Percentiles rank a stretch among this genome's conserved stretches.
These are phyloP conservation scores for Diplodus puntazzo DNA, from an alignment of 2,797 vertebrate genomes.

Conservation along the genomic window DNA sequence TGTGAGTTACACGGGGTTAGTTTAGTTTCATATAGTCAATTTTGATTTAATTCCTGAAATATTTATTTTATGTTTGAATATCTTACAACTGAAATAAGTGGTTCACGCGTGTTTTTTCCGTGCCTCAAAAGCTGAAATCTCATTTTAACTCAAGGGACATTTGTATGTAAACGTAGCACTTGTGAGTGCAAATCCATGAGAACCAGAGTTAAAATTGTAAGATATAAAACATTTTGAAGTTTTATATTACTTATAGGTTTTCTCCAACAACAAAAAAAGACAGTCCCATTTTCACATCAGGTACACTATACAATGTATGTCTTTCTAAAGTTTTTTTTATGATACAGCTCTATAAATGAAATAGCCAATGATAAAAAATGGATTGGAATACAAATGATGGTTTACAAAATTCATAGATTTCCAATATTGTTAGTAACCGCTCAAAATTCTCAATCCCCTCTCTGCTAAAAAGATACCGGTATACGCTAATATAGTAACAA, in stretches of 20 bases:
- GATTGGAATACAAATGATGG: not conserved
- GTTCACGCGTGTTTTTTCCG: not conserved
- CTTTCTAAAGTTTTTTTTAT: too few species aligned
- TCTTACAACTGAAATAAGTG: not conserved
- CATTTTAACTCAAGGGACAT: not conserved
- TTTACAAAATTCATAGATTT: conserved; percentile 8
- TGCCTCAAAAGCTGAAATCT: conserved; percentile 10
- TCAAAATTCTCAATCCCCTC: conserved; percentile 21
- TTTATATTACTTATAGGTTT: not conserved
- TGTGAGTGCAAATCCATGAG: not conserved
- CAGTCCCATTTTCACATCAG: not conserved
- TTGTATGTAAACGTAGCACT: conserved; percentile 16
- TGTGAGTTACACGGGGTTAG: not conserved
- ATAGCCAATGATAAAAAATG: not conserved
- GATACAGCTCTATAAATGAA: not conserved
- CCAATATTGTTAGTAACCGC: not conserved
- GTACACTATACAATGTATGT: too few species aligned
- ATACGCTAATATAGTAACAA: not conserved
- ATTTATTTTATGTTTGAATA: not conserved
- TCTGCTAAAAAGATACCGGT: not conserved
- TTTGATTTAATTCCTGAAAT: too few species aligned
- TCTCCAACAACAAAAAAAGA: not conserved
- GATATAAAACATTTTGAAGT: not conserved
- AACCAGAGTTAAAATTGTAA: not conserved
- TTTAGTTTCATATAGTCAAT: conserved; percentile 3